A percentile compares a stretch with the other conserved stretches of the same genome.
These are phyloP conservation scores for Anas georgica DNA, from an alignment of 2,797 vertebrate genomes.

Conservation along the genomic window DNA sequence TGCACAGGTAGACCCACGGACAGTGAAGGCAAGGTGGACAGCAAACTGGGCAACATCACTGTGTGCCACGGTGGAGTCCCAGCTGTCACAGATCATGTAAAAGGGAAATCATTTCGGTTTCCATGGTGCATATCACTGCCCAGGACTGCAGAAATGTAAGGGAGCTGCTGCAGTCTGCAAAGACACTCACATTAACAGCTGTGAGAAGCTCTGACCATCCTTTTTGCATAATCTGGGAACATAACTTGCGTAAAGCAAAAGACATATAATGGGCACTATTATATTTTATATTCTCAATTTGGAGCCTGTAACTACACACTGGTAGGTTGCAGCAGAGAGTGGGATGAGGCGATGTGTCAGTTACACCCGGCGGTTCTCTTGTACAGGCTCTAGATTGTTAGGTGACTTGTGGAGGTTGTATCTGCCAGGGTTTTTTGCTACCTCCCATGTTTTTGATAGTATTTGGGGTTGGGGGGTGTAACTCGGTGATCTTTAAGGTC, in stretches of 20 bases:
- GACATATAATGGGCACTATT: not conserved
- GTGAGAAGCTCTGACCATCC: not conserved
- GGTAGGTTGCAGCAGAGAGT: slow-evolving; percentile 1
- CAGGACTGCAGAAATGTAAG: not conserved
- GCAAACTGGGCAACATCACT: not conserved
- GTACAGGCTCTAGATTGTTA: not conserved
- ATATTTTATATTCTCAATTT: not conserved
- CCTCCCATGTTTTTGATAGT: not conserved
- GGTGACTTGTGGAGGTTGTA: not conserved
- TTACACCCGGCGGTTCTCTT: not conserved
- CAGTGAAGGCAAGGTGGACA: not conserved
- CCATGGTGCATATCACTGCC: not conserved
- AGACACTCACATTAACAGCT: not conserved
- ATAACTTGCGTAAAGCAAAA: not conserved
- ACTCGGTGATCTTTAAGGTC: too few species aligned
- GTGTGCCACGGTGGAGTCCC: not conserved
- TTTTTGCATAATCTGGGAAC: not conserved
- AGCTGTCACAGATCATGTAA: not conserved
- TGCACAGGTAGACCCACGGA: not conserved
- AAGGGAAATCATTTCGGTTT: not conserved
- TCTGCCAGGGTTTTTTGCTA: not conserved
- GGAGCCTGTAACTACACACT: slow-evolving; percentile 56
- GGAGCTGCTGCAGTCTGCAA: not conserved
- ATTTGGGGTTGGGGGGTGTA: too few species aligned
- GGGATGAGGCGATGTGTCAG: not conserved